Base-by-base conservation (phyloP, 2,888 invertebrate genomes). In the Caradrina kadenii region DNA sequence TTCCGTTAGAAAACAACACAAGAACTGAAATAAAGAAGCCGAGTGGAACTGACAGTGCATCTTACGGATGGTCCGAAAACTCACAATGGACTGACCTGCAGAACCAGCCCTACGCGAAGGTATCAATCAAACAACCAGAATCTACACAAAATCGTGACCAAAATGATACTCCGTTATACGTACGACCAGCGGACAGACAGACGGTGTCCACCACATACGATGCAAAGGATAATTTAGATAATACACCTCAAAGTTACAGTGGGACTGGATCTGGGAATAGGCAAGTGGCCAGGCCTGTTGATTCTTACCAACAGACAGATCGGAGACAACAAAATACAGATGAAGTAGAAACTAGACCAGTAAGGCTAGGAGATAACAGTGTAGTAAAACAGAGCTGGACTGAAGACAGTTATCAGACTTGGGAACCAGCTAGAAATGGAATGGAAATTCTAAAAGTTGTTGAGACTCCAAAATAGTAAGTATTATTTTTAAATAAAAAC, bases 391-490 rank as follows among this genome's bases (percentile, higher is more conserved):
- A 56, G 6, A 52, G 35, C 8, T 63, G 52, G 52, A 17, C 26
- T n/a, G 62, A 10, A 15, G 73, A 58, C 0, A 48, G 10, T 15
- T 17, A 52, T 55, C 45, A 60, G 11, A 5, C 45, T 48, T 52
- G 26, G 49, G 53, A 61, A 3, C 61, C 45, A 22, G 2, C 21
- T 22, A 54, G 48, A 13, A 45, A 42, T 2, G 54, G 17, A 53
- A 58, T 53, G 19, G n/a, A 3, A n/a, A 56, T 42, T 17, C n/a
- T 50, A 48, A 0, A 59, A 45, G 59, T 42, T 11, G 35, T 19
- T 45, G 63, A 56, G 13, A 5, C 63, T 49, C 42, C 58, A 13
- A 45, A n/a, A 42, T 58, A 52, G 78, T 78, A 55, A 69, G 78
- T 78, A 55, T 1, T 0, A 21, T 50, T 60, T 42, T 19, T 22